Conservation (phyloP, 2,888 invertebrate genomes). For the Ophion slaviceki region DNA sequence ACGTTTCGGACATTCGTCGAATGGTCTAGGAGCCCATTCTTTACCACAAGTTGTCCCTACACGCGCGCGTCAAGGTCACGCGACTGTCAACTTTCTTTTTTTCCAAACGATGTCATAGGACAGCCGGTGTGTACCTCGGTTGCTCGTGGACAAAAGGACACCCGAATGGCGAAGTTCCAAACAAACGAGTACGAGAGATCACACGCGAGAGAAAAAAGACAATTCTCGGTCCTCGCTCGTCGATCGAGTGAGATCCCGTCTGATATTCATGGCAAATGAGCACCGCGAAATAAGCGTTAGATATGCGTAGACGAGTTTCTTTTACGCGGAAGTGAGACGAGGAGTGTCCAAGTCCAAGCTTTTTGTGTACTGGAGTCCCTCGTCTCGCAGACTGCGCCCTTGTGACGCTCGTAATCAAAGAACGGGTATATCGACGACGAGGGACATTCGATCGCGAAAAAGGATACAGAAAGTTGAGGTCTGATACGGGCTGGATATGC, state of each 20-base stretch:
- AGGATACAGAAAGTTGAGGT: neutral
- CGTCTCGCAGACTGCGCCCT: neutral
- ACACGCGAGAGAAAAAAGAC: neutral
- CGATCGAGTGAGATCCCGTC: neutral
- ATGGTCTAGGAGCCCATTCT: neutral
- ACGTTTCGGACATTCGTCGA: neutral
- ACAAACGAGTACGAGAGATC: neutral
- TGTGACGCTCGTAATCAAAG: neutral
- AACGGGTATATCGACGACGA: neutral
- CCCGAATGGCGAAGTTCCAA: neutral
- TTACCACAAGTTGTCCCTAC: neutral
- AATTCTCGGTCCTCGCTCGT: neutral
- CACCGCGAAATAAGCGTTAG: constrained; percentile 1
- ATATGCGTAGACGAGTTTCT: neutral
- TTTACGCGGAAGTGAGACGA: neutral
- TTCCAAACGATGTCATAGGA: neutral
- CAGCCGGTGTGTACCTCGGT: neutral
- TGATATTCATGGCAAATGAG: neutral
- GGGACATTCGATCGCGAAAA: neutral
- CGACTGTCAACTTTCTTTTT: neutral
- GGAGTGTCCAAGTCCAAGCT: neutral
- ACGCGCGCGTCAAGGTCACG: neutral
- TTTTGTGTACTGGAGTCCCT: neutral
- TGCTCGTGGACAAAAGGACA: neutral
- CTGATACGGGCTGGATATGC: too few relatives aligned